Percentiles rank a stretch among this genome's conserved stretches.
Evolutionary conservation across 2,797 vertebrate genomes (phyloP).

Genomic region (Numenius phaeopus): DNA sequence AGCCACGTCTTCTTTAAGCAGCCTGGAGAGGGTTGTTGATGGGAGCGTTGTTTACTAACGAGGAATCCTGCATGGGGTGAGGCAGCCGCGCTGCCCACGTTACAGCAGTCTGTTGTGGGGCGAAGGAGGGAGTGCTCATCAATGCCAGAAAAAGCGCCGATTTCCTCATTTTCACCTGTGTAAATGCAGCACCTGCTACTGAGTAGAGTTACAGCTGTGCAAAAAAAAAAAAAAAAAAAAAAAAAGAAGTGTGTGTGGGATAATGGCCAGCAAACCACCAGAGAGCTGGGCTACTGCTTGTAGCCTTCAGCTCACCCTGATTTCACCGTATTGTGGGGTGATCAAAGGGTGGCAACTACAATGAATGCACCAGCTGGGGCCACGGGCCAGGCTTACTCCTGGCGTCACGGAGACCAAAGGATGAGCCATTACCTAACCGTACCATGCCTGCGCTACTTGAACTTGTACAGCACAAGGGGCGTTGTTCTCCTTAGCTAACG

Average conservation of each 20-base stretch:
- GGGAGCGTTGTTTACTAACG: fast-evolving
- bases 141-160: not conserved
- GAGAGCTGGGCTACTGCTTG: not conserved
- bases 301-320: not conserved
- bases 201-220: not conserved
- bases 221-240: not conserved
- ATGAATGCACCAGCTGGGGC: not conserved
- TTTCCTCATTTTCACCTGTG: not conserved
- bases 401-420: not conserved
- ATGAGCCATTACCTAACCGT: not conserved
- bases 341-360: not conserved
- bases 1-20: not conserved
- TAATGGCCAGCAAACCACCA: not conserved
- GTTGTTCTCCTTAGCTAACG: not conserved
- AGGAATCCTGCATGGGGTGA: not conserved
- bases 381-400: not conserved
- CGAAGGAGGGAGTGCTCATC: not conserved
- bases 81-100: fast-evolving
- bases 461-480: not conserved
- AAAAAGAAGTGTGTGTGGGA: not conserved
- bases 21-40: not conserved
- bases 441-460: not conserved
- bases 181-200: not conserved
- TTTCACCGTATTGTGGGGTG: not conserved
- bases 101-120: fast-evolving